A percentile compares a stretch with the other conserved stretches of the same genome.
phyloP scores from a whole-genome alignment of 1,140 invertebrate genomes.

The Chrysomallon squamiferum region DNA sequence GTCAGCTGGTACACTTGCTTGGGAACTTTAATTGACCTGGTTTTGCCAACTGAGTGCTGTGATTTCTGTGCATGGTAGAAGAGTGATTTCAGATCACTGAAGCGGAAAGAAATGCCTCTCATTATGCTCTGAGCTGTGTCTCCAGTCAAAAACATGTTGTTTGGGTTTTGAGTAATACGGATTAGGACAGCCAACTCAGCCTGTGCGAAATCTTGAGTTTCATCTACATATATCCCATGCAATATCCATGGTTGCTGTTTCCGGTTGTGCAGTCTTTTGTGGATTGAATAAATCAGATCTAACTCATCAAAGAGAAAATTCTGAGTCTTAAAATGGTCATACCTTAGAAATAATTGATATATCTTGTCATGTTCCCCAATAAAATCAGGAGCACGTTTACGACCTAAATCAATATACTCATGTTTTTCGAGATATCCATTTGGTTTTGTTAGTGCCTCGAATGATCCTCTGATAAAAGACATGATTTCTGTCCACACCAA shows the following conservation, averaged over 20 bases:
- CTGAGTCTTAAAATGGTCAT: constrained; percentile 37
- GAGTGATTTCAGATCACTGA: constrained; percentile 52
- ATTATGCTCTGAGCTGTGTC: constrained; percentile 61
- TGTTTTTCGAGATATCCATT: constrained; percentile 34
- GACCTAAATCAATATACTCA: constrained; percentile 42
- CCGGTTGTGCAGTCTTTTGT: constrained; percentile 21
- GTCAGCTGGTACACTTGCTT: constrained; percentile 50
- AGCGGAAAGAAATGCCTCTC: constrained; percentile 57
- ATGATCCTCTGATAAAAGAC: constrained; percentile 56
- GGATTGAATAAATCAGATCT: constrained; percentile 40
- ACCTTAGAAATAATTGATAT: constrained; percentile 38
- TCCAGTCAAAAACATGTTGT: constrained; percentile 59
- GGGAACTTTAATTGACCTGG: constrained; percentile 28
- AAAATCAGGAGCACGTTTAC: constrained; percentile 54
- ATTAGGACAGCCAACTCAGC: constrained; percentile 56
- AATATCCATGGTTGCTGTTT: constrained; percentile 30
- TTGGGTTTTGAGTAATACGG: constrained; percentile 49
- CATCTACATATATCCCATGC: constrained; percentile 58
- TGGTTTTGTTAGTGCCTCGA: constrained; percentile 37
- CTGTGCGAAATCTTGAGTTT: constrained; percentile 60
- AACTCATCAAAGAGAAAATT: constrained; percentile 50
- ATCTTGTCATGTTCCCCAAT: constrained; percentile 36
- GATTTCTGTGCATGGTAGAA: constrained; percentile 52
- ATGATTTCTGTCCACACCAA: constrained; percentile 55
- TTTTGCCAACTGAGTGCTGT: constrained; percentile 36